phyloP scores from a whole-genome alignment of 1,140 invertebrate genomes.

The Geopemphigus sp. region DNA sequence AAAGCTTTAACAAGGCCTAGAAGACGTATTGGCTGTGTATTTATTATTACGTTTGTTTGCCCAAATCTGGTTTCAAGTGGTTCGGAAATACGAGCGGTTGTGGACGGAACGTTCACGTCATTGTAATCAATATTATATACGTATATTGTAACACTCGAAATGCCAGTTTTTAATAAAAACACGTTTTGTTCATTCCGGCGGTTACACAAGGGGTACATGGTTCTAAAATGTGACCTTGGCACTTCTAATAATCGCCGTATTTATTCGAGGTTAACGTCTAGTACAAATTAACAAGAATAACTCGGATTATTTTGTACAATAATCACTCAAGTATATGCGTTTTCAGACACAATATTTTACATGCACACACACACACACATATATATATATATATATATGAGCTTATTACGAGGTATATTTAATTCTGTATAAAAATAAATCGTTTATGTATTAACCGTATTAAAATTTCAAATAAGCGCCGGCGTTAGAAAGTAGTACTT shows the following conservation, averaged over 20 bases:
- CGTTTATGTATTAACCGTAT: no score
- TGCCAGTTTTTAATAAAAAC: constrained; percentile 19
- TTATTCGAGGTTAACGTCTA: constrained; percentile 15
- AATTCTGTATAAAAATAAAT: no score
- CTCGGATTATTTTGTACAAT: background rate
- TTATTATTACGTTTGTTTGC: constrained; percentile 13
- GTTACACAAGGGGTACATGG: background rate
- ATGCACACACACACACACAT: background rate
- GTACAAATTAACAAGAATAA: constrained; percentile 20
- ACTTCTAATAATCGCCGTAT: background rate
- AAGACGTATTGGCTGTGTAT: background rate
- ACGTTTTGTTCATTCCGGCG: background rate
- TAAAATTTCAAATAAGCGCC: no score
- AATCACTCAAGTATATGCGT: background rate
- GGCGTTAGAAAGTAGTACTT: no score
- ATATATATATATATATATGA: background rate
- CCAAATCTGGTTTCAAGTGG: background rate
- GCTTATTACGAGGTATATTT: no score
- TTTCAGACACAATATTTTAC: background rate
- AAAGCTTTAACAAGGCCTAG: background rate
- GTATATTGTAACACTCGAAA: background rate
- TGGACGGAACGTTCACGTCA: background rate
- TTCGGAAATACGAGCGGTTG: constrained; percentile 16
- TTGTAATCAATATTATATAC: background rate
- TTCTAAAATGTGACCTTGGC: background rate